Percentiles rank a stretch among this genome's conserved stretches.
Evolutionary conservation across 2,113 vertebrate genomes (phyloP).

Genomic region (Beaufortia kweichowensis): DNA sequence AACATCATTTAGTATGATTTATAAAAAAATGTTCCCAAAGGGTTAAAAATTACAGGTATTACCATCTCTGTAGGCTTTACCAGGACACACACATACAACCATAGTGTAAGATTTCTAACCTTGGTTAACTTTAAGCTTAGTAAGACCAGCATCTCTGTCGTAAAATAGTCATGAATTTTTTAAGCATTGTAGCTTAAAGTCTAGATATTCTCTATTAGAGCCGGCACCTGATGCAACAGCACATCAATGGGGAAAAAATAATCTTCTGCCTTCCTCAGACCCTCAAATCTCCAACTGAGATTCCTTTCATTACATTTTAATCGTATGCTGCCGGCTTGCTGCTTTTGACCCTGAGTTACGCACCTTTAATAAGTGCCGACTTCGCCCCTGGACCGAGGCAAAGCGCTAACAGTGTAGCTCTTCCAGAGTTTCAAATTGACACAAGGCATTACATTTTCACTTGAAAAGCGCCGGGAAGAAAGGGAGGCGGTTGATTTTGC

Average conservation of each 20-base stretch:
- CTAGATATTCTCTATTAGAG: constrained; percentile 23
- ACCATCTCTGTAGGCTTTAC: too few relatives aligned
- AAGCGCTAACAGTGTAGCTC: constrained; percentile 61
- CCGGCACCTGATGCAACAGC: constrained; percentile 31
- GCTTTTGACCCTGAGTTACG: constrained; percentile 72
- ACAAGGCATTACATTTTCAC: constrained; percentile 71
- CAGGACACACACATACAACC: too few relatives aligned
- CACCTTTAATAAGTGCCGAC: constrained; percentile 77
- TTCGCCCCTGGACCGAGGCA: constrained; percentile 72
- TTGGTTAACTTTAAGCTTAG: not conserved
- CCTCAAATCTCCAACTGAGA: constrained; percentile 64
- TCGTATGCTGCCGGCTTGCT: constrained; percentile 73
- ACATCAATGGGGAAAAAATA: constrained; percentile 45
- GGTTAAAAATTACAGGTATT: too few relatives aligned
- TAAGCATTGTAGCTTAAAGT: not conserved
- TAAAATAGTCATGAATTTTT: not conserved
- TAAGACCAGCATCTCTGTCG: constrained; percentile 1
- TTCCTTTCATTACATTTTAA: constrained; percentile 77
- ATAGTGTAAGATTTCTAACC: too few relatives aligned
- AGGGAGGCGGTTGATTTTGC: constrained; percentile 21
- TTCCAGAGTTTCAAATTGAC: constrained; percentile 72
- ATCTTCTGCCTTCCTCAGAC: constrained; percentile 34
- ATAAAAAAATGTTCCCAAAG: too few relatives aligned
- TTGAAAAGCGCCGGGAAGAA: constrained; percentile 39
- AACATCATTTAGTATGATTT: too few relatives aligned